These are phyloP conservation scores for Drosophila mercatorum DNA, from an alignment of 2,888 invertebrate genomes.

Conservation along the genomic window DNA sequence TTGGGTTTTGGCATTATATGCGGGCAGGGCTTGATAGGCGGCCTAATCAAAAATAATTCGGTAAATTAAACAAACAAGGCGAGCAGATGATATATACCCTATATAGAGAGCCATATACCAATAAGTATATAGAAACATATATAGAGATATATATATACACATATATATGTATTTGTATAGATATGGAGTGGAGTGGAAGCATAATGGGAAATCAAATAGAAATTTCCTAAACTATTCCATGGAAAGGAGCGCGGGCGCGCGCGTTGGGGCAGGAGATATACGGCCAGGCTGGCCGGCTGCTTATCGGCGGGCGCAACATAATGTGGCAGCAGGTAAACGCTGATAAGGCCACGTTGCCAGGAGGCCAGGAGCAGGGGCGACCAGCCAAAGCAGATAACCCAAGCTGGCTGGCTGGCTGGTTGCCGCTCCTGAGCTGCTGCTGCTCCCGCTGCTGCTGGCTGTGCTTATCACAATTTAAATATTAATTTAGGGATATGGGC, in stretches of 20 bases:
- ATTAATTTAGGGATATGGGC: conserved; percentile 70
- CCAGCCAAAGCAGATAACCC: conserved; percentile 56
- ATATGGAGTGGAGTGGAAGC: conserved; percentile 34
- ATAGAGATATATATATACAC: background rate
- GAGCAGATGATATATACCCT: conserved; percentile 35
- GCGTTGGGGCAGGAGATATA: conserved; percentile 4
- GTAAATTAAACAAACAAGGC: conserved; percentile 71
- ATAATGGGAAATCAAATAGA: conserved; percentile 73
- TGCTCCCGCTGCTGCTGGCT: conserved; percentile 35
- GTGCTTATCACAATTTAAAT: conserved; percentile 74
- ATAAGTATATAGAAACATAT: conserved; percentile 1
- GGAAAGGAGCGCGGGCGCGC: conserved; percentile 14
- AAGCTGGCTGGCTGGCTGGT: conserved; percentile 10
- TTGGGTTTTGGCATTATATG: conserved; percentile 2
- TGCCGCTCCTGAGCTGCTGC: conserved; percentile 35
- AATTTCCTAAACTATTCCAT: conserved; percentile 47
- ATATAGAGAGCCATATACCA: conserved; percentile 25
- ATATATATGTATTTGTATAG: conserved; percentile 3
- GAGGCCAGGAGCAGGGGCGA: conserved; percentile 2
- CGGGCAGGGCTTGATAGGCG: conserved; percentile 38
- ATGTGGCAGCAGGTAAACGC: conserved; percentile 60
- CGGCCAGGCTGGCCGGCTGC: conserved; percentile 29
- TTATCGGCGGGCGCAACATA: conserved; percentile 54
- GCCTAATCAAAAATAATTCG: conserved; percentile 72
- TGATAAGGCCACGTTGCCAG: conserved; percentile 47